Conservation (phyloP, 2,888 invertebrate genomes). For the Catotricha subobsoleta region DNA sequence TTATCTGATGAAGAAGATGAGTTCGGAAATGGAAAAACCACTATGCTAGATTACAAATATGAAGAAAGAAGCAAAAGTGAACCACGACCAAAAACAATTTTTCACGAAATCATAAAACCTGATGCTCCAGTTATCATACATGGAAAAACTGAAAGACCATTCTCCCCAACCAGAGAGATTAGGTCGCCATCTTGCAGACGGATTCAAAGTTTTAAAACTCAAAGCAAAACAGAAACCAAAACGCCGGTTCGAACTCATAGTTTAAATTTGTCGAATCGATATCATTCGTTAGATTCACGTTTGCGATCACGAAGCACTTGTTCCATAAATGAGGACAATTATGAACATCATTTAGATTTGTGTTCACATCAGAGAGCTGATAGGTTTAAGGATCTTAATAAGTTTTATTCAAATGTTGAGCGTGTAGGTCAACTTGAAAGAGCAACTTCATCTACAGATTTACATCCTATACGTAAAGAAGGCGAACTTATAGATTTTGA, state of each 20-base stretch:
- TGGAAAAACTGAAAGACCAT: slow-evolving; percentile 29
- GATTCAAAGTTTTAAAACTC: slow-evolving; percentile 32
- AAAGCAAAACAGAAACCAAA: slow-evolving; percentile 18
- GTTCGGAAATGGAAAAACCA: slow-evolving; percentile 20
- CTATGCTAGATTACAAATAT: slow-evolving; percentile 26
- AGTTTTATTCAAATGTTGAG: slow-evolving; percentile 71
- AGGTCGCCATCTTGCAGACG: slow-evolving; percentile 49
- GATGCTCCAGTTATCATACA: background rate
- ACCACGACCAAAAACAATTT: slow-evolving; percentile 31
- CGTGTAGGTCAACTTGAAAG: slow-evolving; percentile 66
- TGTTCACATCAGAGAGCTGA: slow-evolving; percentile 43
- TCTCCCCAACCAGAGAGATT: slow-evolving; percentile 32
- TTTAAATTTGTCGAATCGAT: slow-evolving; percentile 39
- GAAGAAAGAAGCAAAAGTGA: slow-evolving; percentile 43
- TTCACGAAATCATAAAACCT: slow-evolving; percentile 13
- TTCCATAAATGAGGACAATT: slow-evolving; percentile 21
- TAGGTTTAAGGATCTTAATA: slow-evolving; percentile 66
- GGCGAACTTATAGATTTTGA: slow-evolving; percentile 75
- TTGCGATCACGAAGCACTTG: background rate
- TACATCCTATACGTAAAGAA: slow-evolving; percentile 52
- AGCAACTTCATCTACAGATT: slow-evolving; percentile 48
- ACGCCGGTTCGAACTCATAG: slow-evolving; percentile 36
- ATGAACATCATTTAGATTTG: slow-evolving; percentile 23
- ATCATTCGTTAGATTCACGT: slow-evolving; percentile 15
- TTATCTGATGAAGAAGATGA: slow-evolving; percentile 18